Conservation (phyloP, 2,797 vertebrate genomes). For the Adelosebastes latens region DNA sequence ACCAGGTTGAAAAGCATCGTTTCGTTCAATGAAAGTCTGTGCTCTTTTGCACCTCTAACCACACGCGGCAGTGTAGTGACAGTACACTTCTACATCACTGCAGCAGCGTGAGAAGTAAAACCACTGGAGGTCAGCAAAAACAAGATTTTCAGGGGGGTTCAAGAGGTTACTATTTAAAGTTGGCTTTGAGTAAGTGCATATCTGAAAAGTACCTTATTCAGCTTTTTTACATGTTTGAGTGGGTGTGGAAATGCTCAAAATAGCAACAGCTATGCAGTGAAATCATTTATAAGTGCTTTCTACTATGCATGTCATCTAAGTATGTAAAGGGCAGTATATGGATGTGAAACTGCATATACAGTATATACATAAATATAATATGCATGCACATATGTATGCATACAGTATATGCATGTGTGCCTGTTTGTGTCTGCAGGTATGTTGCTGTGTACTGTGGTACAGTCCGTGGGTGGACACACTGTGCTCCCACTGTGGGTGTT, state of each 20-base stretch:
- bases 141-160: background rate
- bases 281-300: conserved; percentile 18
- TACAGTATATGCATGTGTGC: background rate
- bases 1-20: background rate
- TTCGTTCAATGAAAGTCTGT: background rate
- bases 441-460: background rate
- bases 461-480: background rate
- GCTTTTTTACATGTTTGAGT: background rate
- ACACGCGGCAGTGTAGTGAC: background rate
- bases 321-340: background rate
- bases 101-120: background rate
- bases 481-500: conserved; percentile 10
- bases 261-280: background rate
- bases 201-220: background rate
- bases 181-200: background rate
- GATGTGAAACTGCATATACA: background rate
- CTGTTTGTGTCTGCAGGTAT: background rate
- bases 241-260: background rate
- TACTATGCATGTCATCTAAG: background rate
- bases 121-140: background rate
- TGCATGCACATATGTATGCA: conserved; percentile 6
- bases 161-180: background rate
- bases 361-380: background rate
- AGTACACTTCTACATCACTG: background rate
- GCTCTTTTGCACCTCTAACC: background rate